Evolutionary conservation across 2,113 vertebrate species (phyloP).

Genomic region (Mus pahari): DNA sequence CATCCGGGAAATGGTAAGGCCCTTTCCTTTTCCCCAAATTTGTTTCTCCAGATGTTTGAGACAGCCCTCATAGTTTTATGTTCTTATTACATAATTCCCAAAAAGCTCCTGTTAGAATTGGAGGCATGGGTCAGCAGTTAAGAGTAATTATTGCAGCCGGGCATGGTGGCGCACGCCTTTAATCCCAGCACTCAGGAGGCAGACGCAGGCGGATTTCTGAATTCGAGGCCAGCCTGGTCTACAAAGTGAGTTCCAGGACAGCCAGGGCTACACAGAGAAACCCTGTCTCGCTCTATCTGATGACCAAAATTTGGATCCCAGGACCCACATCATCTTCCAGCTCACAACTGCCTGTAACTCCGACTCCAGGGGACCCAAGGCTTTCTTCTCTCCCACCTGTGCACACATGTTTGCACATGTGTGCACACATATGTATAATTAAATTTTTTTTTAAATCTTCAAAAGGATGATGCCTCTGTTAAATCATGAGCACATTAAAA

Average conservation of each 20-base stretch:
- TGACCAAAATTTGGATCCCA: not conserved
- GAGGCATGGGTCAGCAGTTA: no score
- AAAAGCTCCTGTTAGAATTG: not conserved
- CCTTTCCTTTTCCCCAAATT: not conserved
- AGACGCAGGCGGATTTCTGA: no score
- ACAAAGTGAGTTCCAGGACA: no score
- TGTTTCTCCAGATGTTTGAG: conserved; percentile 1
- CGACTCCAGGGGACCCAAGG: not conserved
- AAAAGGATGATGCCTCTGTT: not conserved
- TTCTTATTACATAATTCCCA: not conserved
- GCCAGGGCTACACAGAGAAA: no score
- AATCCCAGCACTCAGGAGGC: no score
- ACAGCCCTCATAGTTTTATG: not conserved
- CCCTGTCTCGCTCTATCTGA: not conserved
- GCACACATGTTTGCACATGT: not conserved
- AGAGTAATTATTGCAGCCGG: no score
- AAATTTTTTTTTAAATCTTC: not conserved
- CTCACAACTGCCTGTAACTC: not conserved
- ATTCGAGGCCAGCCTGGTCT: no score
- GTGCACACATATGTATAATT: not conserved
- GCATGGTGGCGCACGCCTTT: no score
- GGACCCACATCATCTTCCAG: not conserved
- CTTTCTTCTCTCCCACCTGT: not conserved
- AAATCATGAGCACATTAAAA: not conserved
- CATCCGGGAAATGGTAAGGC: not conserved